Base-by-base conservation (phyloP, 1,140 invertebrate genomes). In the Riptortus pedestris region DNA sequence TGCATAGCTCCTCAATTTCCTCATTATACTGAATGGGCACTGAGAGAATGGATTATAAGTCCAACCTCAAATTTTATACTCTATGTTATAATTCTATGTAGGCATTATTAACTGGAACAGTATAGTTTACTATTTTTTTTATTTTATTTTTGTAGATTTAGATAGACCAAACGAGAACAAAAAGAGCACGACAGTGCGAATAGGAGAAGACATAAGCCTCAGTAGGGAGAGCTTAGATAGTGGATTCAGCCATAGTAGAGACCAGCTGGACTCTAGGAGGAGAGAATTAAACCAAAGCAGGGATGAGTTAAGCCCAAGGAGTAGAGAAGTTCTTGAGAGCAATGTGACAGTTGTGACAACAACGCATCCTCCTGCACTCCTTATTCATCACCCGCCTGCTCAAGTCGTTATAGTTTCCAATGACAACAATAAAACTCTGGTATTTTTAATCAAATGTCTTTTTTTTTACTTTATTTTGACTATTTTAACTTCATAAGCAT, bases 381-480 rank as follows among this genome's bases (percentile, higher is more conserved):
- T 69, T 43, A 68, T 68, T 27, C 71, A 71, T 60, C 66, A 66
- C 20, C 64, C 64, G 14, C 69, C 28, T 71, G 77, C 75, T 38
- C 86, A 90, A 70, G 87, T 89, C 20, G 80, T 88, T 0, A 88
- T 90, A 26, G 84, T 90, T 2, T 82, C 86, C 0, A 87, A 88
- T 64, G 85, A 85, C 67, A 81, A 80, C 1, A 86, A 85, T 67
- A 86, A 85, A 73, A 86, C 84, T 2, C 81, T 79, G 65, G 75
- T 81, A 3, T 76, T 65, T 58, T 24, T n/a, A n/a, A n/a, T n/a
- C n/a, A n/a, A n/a, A 43, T 11, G n/a, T n/a, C n/a, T n/a, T n/a
- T n/a, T n/a, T n/a, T n/a, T n/a, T n/a, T n/a, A n/a, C n/a, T n/a
- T n/a, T n/a, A n/a, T n/a, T n/a, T n/a, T n/a, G n/a, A n/a, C n/a